These are phyloP conservation scores for Drosophila persimilis DNA, from an alignment of 1,140 invertebrate genomes.

Conservation along the genomic window DNA sequence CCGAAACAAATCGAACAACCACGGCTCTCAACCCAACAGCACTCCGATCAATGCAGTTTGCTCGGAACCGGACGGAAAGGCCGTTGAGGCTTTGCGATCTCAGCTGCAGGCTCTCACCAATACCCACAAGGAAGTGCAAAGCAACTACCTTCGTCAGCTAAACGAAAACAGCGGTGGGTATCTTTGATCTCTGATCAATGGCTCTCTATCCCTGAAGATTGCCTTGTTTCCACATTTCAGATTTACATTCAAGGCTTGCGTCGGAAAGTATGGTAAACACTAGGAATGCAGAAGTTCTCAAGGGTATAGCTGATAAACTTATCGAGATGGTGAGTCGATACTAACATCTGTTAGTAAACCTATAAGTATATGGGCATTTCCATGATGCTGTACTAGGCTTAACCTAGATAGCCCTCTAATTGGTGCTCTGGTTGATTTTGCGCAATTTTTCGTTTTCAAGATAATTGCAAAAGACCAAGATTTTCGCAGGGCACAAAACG, in stretches of 20 bases:
- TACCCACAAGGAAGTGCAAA: slow-evolving; percentile 38
- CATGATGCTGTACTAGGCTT: too few relatives aligned
- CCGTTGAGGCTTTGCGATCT: slow-evolving; percentile 45
- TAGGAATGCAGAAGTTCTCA: slow-evolving; percentile 36
- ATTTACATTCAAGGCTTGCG: slow-evolving; percentile 23
- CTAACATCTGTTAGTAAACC: too few relatives aligned
- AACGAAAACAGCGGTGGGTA: slow-evolving; percentile 45
- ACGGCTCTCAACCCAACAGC: not conserved
- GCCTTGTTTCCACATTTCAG: slow-evolving; percentile 18
- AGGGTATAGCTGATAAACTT: slow-evolving; percentile 59
- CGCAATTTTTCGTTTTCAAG: too few relatives aligned
- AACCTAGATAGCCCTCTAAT: too few relatives aligned
- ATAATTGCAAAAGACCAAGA: too few relatives aligned
- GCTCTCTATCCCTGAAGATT: not conserved
- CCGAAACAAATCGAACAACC: slow-evolving; percentile 17
- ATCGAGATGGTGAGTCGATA: slow-evolving; percentile 46
- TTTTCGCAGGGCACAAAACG: too few relatives aligned
- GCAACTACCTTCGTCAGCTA: slow-evolving; percentile 25
- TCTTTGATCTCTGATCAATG: not conserved
- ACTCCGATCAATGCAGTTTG: not conserved
- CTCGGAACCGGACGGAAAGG: slow-evolving; percentile 31
- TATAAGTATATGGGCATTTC: too few relatives aligned
- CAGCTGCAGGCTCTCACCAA: slow-evolving; percentile 29
- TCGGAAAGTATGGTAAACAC: slow-evolving; percentile 16
- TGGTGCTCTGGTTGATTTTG: too few relatives aligned